phyloP scores from a whole-genome alignment of 2,888 invertebrate genomes.

The Oscheius sp. region DNA sequence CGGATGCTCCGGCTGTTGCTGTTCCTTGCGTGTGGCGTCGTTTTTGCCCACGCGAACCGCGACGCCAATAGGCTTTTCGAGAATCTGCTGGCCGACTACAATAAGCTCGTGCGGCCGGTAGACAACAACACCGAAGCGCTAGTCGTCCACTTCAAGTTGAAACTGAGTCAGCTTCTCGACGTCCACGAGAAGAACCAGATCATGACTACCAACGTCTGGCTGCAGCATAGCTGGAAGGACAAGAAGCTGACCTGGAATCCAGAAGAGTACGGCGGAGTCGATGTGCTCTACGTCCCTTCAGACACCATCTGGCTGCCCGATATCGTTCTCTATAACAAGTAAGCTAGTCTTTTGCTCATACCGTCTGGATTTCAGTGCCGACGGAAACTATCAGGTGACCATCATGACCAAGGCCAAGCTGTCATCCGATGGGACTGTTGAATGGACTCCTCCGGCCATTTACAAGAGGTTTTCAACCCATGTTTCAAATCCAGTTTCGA shows the following conservation, averaged over 20 bases:
- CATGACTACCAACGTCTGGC: constrained; percentile 73
- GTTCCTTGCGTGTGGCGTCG: constrained; percentile 39
- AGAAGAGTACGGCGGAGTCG: constrained; percentile 73
- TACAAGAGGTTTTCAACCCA: constrained; percentile 71
- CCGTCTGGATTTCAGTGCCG: constrained; percentile 67
- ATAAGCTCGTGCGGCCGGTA: constrained; percentile 73
- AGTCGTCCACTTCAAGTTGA: constrained; percentile 76
- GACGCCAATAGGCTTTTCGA: constrained; percentile 68
- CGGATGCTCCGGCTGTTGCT: constrained; percentile 38
- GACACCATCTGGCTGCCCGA: constrained; percentile 73
- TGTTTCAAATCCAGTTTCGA: neutral
- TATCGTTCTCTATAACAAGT: constrained; percentile 73
- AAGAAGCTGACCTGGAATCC: constrained; percentile 73
- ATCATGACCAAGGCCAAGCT: constrained; percentile 74
- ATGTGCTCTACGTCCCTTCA: constrained; percentile 73
- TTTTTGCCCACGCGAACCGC: constrained; percentile 42
- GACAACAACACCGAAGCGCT: constrained; percentile 77
- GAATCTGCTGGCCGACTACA: constrained; percentile 63
- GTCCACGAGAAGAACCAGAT: constrained; percentile 76
- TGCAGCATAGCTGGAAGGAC: constrained; percentile 74
- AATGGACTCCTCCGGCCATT: constrained; percentile 74
- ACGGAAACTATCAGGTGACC: constrained; percentile 74
- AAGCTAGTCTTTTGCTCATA: constrained; percentile 15
- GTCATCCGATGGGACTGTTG: constrained; percentile 71
- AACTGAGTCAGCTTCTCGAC: constrained; percentile 83